Evolutionary conservation across 2,113 vertebrate species (phyloP).

Genomic region (Tricholaema leucomelas): DNA sequence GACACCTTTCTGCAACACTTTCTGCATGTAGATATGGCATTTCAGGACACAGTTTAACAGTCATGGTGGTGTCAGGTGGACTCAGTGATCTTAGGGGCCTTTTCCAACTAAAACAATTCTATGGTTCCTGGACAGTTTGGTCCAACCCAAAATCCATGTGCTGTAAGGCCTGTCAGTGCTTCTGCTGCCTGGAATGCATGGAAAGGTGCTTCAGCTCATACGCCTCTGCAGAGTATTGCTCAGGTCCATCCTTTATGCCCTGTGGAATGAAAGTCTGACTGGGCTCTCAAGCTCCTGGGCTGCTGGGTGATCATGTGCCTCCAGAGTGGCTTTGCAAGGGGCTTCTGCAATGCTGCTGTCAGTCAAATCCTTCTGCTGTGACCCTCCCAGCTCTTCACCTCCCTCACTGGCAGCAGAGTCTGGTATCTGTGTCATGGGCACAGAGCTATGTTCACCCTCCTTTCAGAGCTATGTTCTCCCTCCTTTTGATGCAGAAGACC

Average conservation of each 20-base stretch:
- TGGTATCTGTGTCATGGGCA: neutral
- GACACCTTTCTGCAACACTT: neutral
- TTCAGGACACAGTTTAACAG: too few species aligned
- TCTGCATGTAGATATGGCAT: too few species aligned
- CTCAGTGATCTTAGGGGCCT: too few species aligned
- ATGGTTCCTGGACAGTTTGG: neutral
- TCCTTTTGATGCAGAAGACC: neutral
- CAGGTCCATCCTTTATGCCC: neutral
- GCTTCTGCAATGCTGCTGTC: neutral
- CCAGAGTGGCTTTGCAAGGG: neutral
- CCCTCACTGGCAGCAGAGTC: neutral
- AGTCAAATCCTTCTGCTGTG: neutral
- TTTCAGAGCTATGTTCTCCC: neutral
- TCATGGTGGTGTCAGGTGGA: too few species aligned
- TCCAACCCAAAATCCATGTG: neutral
- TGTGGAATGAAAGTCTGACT: accelerated
- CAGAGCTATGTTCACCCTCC: neutral
- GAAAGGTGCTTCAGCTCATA: neutral
- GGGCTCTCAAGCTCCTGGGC: neutral
- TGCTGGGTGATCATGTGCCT: accelerated
- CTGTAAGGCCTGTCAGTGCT: neutral
- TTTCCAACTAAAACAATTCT: too few species aligned
- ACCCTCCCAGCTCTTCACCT: neutral
- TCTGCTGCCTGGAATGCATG: neutral
- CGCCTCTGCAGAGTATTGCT: neutral